Evolutionary conservation across 1,140 invertebrate species (phyloP).

Genomic region (Nebria ingens): DNA sequence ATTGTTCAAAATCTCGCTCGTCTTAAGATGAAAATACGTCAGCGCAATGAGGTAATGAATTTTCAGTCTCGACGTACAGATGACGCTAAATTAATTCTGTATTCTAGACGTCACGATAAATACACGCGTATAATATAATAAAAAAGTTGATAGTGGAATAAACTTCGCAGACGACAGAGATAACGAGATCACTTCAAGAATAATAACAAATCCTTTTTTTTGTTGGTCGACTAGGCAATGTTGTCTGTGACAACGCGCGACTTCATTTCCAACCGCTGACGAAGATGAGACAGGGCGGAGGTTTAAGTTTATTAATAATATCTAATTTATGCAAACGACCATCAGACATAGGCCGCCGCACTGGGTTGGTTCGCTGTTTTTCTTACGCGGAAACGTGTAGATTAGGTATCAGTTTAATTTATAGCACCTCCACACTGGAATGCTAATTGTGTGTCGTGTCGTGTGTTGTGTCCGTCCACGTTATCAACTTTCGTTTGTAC

Average conservation of each 20-base stretch:
- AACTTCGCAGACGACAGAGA: neutral
- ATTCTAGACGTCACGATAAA: neutral
- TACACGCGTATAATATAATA: neutral
- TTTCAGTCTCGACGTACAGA: neutral
- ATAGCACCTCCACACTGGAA: neutral
- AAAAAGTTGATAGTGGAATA: neutral
- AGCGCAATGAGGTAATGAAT: neutral
- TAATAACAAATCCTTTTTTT: too few species aligned
- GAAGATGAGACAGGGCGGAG: too few species aligned
- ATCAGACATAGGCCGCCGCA: neutral
- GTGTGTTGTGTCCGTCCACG: too few species aligned
- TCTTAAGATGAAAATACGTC: neutral
- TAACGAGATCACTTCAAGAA: neutral
- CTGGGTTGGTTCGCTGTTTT: neutral
- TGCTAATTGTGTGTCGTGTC: neutral
- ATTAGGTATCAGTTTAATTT: neutral
- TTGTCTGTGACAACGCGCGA: too few species aligned
- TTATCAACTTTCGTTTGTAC: too few species aligned
- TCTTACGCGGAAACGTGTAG: neutral
- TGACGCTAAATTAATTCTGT: neutral
- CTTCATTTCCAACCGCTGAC: too few species aligned
- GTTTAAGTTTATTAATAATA: too few species aligned
- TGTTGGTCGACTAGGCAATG: too few species aligned
- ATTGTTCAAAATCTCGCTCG: neutral
- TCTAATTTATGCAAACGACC: too few species aligned